These are phyloP conservation scores for Dasysyrphus albostriatus DNA, from an alignment of 2,888 invertebrate species.

Conservation along the genomic window DNA sequence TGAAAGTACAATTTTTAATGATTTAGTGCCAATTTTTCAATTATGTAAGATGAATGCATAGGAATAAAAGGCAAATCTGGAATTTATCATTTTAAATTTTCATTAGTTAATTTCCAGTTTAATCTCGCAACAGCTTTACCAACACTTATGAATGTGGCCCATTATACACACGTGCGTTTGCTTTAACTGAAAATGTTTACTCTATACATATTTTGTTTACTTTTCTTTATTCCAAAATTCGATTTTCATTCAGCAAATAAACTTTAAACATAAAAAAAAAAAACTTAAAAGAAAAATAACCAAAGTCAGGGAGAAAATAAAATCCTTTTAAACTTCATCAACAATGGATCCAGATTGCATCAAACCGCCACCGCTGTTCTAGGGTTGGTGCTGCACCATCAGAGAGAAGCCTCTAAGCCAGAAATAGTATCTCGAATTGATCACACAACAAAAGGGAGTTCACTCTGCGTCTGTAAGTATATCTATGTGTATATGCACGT, in stretches of 20 bases:
- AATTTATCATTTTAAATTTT: no score
- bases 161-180: no score
- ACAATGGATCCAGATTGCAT: conserved; percentile 41
- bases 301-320: neutral
- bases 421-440: conserved; percentile 43
- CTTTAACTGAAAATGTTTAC: no score
- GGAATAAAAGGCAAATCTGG: no score
- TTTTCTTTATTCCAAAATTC: neutral
- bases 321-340: conserved; percentile 29
- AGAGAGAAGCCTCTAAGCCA: conserved; percentile 30
- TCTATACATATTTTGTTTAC: neutral
- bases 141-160: no score
- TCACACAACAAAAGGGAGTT: conserved; percentile 44
- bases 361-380: conserved; percentile 21
- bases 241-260: neutral
- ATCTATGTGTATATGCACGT: neutral
- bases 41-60: no score
- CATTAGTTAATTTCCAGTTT: no score
- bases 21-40: no score
- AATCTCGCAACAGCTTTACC: no score
- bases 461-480: neutral
- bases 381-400: neutral
- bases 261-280: neutral
- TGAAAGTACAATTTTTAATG: neutral
- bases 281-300: neutral